Percentiles rank a stretch among this genome's conserved stretches.
phyloP scores from a whole-genome alignment of 2,888 invertebrate species.

The Sthenelais limicola region DNA sequence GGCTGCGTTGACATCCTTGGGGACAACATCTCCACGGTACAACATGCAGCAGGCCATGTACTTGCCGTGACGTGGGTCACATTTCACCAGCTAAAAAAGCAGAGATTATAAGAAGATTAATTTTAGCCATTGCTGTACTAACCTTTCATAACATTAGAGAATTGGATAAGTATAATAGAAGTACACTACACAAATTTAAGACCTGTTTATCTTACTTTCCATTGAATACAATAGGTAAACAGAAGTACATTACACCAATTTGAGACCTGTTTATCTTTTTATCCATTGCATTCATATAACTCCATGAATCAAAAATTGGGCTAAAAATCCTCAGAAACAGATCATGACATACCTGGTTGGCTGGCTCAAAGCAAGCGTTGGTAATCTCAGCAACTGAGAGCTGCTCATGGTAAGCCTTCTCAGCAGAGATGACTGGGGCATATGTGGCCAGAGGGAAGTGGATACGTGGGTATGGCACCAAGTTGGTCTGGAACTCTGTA shows the following conservation, averaged over 20 bases:
- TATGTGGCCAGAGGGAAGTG: constrained; percentile 23
- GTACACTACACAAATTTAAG: no score
- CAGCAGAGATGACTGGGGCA: constrained; percentile 15
- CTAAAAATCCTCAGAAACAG: no score
- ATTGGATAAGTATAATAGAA: no score
- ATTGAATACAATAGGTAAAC: no score
- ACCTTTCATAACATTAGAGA: no score
- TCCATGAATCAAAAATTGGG: no score
- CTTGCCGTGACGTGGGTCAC: constrained; percentile 9
- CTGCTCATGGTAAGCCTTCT: constrained; percentile 21
- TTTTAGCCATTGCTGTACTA: no score
- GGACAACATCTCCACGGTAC: constrained; percentile 66
- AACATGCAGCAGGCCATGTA: constrained; percentile 13
- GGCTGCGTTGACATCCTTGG: constrained; percentile 82
- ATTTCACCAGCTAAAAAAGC: constrained; percentile 75
- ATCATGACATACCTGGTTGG: constrained; percentile 75
- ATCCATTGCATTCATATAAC: no score
- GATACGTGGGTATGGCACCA: constrained; percentile 49
- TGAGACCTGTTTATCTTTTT: no score
- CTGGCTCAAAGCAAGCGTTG: constrained; percentile 20
- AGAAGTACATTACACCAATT: no score
- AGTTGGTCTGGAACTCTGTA: constrained; percentile 47
- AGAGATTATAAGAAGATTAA: background rate
- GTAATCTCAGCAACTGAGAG: constrained; percentile 2
- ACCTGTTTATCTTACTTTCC: no score